Evolutionary conservation across 2,888 invertebrate species (phyloP).

Genomic region (Drosophila lutescens): DNA sequence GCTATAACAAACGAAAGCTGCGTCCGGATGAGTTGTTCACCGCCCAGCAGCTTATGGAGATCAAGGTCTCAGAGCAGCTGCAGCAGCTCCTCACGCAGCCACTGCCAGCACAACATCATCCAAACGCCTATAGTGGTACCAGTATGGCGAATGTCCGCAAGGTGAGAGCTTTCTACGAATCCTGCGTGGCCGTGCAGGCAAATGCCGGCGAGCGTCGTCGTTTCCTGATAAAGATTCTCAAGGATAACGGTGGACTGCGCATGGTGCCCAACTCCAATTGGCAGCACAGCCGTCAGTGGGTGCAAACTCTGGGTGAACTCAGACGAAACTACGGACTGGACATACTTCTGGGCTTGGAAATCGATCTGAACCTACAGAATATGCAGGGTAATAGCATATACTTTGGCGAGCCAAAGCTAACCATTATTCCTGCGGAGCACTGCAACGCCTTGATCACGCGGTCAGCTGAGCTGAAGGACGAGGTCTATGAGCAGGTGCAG

Average conservation of each 20-base stretch:
- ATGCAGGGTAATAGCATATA: conserved; percentile 71
- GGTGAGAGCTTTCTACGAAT: conserved; percentile 75
- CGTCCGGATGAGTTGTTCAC: conserved; percentile 56
- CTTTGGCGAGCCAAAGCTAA: conserved; percentile 73
- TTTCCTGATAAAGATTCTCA: conserved; percentile 68
- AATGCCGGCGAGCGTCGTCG: conserved; percentile 56
- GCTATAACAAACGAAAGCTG: conserved; percentile 50
- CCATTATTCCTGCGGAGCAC: conserved; percentile 72
- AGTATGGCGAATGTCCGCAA: conserved; percentile 57
- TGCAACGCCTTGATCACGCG: conserved; percentile 63
- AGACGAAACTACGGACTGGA: conserved; percentile 76
- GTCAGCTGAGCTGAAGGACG: conserved; percentile 51
- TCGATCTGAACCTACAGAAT: conserved; percentile 71
- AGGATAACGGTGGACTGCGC: conserved; percentile 72
- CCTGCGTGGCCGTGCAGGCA: conserved; percentile 63
- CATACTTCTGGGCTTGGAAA: conserved; percentile 78
- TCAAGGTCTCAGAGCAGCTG: conserved; percentile 59
- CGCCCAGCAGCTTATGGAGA: conserved; percentile 64
- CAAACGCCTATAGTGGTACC: conserved; percentile 36
- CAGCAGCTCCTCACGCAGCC: conserved; percentile 60
- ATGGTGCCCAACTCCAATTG: conserved; percentile 69
- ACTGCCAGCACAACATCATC: conserved; percentile 40
- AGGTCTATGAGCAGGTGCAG: conserved; percentile 64
- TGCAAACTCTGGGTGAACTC: conserved; percentile 69
- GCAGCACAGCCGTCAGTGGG: conserved; percentile 74